These are phyloP conservation scores for Ptiloglossa arizonensis DNA, from an alignment of 1,140 invertebrate genomes.

Conservation along the genomic window DNA sequence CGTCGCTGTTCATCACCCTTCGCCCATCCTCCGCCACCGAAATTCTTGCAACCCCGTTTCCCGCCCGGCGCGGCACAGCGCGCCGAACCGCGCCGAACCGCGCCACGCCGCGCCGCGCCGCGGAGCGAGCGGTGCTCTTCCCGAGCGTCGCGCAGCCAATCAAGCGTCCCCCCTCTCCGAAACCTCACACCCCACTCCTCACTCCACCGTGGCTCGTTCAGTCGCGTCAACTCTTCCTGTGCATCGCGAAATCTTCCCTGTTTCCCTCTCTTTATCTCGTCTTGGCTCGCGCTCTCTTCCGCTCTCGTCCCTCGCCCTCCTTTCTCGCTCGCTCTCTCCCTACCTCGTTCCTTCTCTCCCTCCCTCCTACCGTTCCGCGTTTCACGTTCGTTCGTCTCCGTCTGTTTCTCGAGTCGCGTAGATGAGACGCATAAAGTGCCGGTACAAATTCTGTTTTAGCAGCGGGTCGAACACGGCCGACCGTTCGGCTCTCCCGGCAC, in stretches of 20 bases:
- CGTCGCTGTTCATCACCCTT: background rate
- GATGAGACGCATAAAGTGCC: slow-evolving; percentile 69
- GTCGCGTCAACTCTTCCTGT: background rate
- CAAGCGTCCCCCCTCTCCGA: background rate
- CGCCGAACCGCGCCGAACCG: too few relatives aligned
- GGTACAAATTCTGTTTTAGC: slow-evolving; percentile 78
- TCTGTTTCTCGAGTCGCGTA: slow-evolving; percentile 38
- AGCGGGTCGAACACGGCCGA: slow-evolving; percentile 68
- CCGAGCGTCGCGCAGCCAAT: background rate
- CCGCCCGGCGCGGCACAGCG: too few relatives aligned
- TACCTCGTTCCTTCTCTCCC: too few relatives aligned
- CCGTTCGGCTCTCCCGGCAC: slow-evolving; percentile 82
- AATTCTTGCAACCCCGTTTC: slow-evolving; percentile 33
- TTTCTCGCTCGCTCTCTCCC: too few relatives aligned
- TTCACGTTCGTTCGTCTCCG: slow-evolving; percentile 10
- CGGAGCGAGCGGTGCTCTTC: background rate
- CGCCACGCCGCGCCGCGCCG: too few relatives aligned
- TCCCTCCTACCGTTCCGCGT: too few relatives aligned
- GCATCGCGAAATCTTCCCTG: slow-evolving; percentile 22
- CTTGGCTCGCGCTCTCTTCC: slow-evolving; percentile 1
- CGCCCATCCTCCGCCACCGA: background rate
- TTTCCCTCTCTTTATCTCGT: slow-evolving; percentile 13
- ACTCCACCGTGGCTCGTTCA: background rate
- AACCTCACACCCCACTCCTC: too few relatives aligned
- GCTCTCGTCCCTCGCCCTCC: background rate